Evolutionary conservation across 64 coral and sea anemone genomes (phyloP), one percentile per base, ranked within the genome.

Genomic region (Stichodactyla helianthus): DNA sequence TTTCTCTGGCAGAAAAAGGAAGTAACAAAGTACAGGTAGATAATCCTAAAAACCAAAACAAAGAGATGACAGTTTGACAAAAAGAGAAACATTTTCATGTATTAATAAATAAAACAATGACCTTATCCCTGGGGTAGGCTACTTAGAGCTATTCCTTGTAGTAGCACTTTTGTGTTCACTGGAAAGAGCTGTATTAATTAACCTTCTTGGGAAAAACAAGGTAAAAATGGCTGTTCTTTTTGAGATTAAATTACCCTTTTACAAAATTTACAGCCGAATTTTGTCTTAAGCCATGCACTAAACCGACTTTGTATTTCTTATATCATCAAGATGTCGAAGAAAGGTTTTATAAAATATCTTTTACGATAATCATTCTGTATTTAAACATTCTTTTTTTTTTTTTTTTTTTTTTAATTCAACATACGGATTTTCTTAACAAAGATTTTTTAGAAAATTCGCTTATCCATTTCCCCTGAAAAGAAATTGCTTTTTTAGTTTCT

Each of bases 61-160:
- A 74, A 74, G 27, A 11, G 63, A 11, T 58, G 55, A 58, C 14
- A 58, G 18, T 71, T 22, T 81, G 31, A 81, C n/a, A 20, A 81
- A 44, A 81, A 81, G 53, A 50, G 52, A 81, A 81, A 74, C 25
- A 23, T 31, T 74, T 74, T 31, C n/a, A 74, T 27, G 25, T 74
- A 74, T 74, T 9, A 74, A 74, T 20, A 81, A 81, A 23, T 28
- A 81, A 52, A 81, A 81, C 20, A 81, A 81, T 81, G 78, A 81
- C 78, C 78, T 81, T 54, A 81, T 81, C 51, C 20, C 78, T 52
- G 17, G 78, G 20, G 16, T 54, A 81, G 78, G 78, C 78, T 53
- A 81, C 35, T 4, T 22, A 52, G 78, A 81, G 5, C 78, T 54
- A 81, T 51, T 81, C 51, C 52, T 22, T 79, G 8, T 74, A 74